phyloP scores from a whole-genome alignment of 1,140 invertebrate genomes.

The Anoplolepis gracilipes region DNA sequence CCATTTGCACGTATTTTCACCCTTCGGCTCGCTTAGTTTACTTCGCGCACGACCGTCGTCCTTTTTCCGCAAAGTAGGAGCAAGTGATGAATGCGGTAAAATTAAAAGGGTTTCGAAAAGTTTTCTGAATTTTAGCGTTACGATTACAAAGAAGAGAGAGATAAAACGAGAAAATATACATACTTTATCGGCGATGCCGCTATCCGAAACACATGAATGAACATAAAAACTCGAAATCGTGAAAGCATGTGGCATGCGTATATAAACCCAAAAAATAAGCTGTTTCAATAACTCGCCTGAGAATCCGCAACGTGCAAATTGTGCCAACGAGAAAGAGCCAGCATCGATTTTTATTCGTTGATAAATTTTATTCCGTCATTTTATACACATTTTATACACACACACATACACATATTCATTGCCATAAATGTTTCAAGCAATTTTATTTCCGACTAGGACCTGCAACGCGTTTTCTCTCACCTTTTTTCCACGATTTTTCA shows the following conservation, averaged over 20 bases:
- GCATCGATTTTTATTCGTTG: slow-evolving; percentile 44
- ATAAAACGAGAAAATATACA: slow-evolving; percentile 16
- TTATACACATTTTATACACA: no score
- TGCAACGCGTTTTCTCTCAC: background rate
- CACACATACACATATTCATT: background rate
- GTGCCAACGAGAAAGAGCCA: background rate
- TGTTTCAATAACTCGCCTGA: background rate
- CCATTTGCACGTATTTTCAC: slow-evolving; percentile 67
- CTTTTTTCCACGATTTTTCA: slow-evolving; percentile 55
- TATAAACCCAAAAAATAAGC: slow-evolving; percentile 7
- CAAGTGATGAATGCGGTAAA: slow-evolving; percentile 10
- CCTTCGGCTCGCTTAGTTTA: slow-evolving; percentile 17
- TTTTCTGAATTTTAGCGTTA: background rate
- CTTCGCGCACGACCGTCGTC: background rate
- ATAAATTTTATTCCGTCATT: slow-evolving; percentile 42
- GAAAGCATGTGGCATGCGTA: background rate
- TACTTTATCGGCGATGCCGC: background rate
- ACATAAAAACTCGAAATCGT: background rate
- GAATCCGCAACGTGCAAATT: background rate
- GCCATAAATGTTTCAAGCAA: slow-evolving; percentile 44
- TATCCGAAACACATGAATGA: background rate
- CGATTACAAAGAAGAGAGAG: background rate
- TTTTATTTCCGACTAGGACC: slow-evolving; percentile 23
- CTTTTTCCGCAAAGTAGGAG: background rate
- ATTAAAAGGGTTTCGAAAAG: slow-evolving; percentile 61